Base-by-base conservation (phyloP, 2,797 vertebrate genomes). In the Synanceia verrucosa region DNA sequence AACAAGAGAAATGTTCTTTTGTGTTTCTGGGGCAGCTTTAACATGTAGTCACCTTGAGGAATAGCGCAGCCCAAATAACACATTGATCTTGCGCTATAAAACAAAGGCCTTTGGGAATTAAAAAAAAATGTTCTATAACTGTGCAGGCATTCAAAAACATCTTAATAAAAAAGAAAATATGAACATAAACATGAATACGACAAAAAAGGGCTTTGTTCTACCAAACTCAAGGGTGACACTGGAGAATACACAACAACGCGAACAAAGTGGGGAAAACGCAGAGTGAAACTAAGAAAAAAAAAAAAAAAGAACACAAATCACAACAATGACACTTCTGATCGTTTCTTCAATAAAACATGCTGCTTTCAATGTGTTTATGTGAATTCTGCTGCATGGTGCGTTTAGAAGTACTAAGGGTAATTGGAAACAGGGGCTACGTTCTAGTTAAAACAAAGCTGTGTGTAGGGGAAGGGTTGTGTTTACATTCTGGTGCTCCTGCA, bases 31-130 rank as follows among this genome's bases (percentile, higher is more conserved):
- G 82, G 67, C 83, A 81, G 65, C 66, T 75, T 78, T 77, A 90
- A 86, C 84, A 82, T 79, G 76, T 70, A 73, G 86, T 88, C 89
- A 91, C 88, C 87, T 92, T 91, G 88, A 92, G 84, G 86, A 87
- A 87, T 82, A 87, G 87, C 68, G 65, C 78, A 85, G 76, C 62
- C 71, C 70, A 82, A 88, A 82, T 55, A 86, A 76, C 2, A 41
- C 84, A 91, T 84, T 91, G 90, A 90, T 93, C 89, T 89, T 6
- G 23, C 65, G 70, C 76, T 83, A 79, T 89, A 89, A 91, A 87
- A 77, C 71, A 65, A 73, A 65, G 53, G 55, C 88, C 82, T 72
- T 48, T 16, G 78, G 88, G 91, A 82, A 88, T 86, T 60, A 63
- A 59, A 77, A 60, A 59, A 65, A 50, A 46, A 61, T 3, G 3